Evolutionary conservation across 2,888 invertebrate genomes (phyloP).

Genomic region (Xylota segnis): DNA sequence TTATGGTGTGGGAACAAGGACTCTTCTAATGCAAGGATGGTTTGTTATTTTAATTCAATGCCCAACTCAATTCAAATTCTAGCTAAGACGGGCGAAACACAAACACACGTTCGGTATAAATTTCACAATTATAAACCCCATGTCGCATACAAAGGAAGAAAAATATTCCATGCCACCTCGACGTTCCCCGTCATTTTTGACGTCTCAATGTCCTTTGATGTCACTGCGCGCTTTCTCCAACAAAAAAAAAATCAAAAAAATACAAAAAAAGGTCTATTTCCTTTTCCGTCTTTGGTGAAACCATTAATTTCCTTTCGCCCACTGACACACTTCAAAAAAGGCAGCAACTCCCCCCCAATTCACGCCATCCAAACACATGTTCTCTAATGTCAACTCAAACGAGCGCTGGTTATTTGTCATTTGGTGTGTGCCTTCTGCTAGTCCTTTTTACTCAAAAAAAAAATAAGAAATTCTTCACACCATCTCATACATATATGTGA

Average conservation of each 20-base stretch:
- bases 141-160: too few relatives aligned
- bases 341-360: slow-evolving; percentile 2
- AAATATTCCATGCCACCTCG: not conserved
- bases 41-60: too few relatives aligned
- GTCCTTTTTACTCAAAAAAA: not conserved
- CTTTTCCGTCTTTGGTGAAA: not conserved
- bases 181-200: not conserved
- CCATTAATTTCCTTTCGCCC: slow-evolving; percentile 19
- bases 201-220: slow-evolving; percentile 28
- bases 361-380: slow-evolving; percentile 14
- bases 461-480: not conserved
- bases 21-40: too few relatives aligned
- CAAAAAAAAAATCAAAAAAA: not conserved
- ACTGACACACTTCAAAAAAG: not conserved
- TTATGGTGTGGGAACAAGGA: too few relatives aligned
- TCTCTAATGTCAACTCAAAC: slow-evolving; percentile 30
- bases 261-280: not conserved
- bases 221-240: not conserved
- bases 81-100: too few relatives aligned
- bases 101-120: too few relatives aligned
- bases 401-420: slow-evolving; percentile 20
- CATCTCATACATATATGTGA: slow-evolving; percentile 2
- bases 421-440: not conserved
- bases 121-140: too few relatives aligned
- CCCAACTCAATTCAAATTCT: too few relatives aligned